Evolutionary conservation across 53 echinoderm and acorn worm genomes (phyloP).

Genomic region (Astropecten irregularis): DNA sequence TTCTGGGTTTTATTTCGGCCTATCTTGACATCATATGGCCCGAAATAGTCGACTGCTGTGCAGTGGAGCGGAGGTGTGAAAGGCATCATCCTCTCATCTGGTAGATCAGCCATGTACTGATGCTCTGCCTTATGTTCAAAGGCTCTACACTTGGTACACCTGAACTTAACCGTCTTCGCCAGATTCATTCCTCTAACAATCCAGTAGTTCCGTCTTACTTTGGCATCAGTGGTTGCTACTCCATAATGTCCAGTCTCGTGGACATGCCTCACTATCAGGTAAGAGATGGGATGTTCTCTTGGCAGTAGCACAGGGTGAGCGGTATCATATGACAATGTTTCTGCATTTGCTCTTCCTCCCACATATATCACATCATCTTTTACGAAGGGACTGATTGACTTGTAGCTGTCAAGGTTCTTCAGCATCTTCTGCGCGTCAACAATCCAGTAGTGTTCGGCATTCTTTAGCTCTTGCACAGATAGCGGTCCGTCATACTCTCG

Average conservation of each 20-base stretch:
- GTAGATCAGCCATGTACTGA: slow-evolving; percentile 52
- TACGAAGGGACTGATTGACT: slow-evolving; percentile 39
- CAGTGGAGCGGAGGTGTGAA: slow-evolving; percentile 45
- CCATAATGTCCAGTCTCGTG: slow-evolving; percentile 56
- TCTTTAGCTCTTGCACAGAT: slow-evolving; percentile 37
- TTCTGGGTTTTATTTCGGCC: slow-evolving; percentile 51
- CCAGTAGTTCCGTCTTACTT: slow-evolving; percentile 65
- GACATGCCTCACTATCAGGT: slow-evolving; percentile 48
- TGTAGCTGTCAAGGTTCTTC: too few relatives aligned
- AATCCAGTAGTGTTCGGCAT: slow-evolving; percentile 56
- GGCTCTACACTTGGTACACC: slow-evolving; percentile 49
- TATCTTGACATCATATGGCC: slow-evolving; percentile 49
- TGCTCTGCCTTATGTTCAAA: slow-evolving; percentile 39
- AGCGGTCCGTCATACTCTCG: slow-evolving; percentile 35
- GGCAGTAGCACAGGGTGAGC: slow-evolving; percentile 67
- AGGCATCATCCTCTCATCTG: slow-evolving; percentile 35
- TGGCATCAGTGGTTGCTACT: slow-evolving; percentile 63
- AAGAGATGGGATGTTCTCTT: slow-evolving; percentile 27
- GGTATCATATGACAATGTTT: slow-evolving; percentile 43
- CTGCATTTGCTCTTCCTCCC: slow-evolving; percentile 16
- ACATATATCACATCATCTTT: slow-evolving; percentile 5
- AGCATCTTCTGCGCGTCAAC: slow-evolving; percentile 65
- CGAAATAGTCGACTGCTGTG: slow-evolving; percentile 62
- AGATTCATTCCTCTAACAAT: slow-evolving; percentile 52
- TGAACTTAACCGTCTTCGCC: slow-evolving; percentile 60